Percentiles rank a stretch among this genome's conserved stretches.
Evolutionary conservation across 2,113 vertebrate genomes (phyloP).

Genomic region (Corythaeola cristata): DNA sequence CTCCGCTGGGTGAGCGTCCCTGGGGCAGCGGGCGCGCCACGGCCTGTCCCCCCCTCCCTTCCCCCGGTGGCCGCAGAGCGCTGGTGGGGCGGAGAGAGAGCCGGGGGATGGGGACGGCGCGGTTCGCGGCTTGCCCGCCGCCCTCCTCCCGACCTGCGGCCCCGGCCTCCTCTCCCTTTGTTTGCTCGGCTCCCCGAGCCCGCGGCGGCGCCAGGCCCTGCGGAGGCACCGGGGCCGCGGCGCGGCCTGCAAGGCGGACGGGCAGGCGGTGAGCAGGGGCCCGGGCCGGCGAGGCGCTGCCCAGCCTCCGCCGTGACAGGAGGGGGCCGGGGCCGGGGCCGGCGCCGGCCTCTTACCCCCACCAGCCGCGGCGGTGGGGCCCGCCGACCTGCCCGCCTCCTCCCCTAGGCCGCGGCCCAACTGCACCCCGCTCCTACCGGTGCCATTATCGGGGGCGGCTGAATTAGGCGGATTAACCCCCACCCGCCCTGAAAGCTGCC

Average conservation of each 20-base stretch:
- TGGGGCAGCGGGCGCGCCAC: not conserved
- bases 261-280: not conserved
- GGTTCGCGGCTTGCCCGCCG: not conserved
- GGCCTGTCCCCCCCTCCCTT: not conserved
- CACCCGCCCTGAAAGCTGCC: not conserved
- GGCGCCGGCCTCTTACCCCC: not conserved
- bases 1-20: slow-evolving; percentile 21
- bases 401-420: not conserved
- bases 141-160: slow-evolving; percentile 22
- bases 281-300: not conserved
- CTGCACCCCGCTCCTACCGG: not conserved
- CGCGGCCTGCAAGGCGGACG: slow-evolving; percentile 22
- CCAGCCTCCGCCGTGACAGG: not conserved
- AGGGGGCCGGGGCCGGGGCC: not conserved
- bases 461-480: not conserved
- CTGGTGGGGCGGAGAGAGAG: not conserved
- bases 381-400: not conserved
- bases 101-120: not conserved
- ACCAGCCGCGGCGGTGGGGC: not conserved
- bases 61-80: not conserved
- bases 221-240: not conserved
- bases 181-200: not conserved
- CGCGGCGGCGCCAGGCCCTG: slow-evolving; percentile 17
- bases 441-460: not conserved
- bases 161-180: slow-evolving; percentile 29